Conservation (phyloP, 2,113 vertebrate genomes). For the Tragelaphus buxtoni region DNA sequence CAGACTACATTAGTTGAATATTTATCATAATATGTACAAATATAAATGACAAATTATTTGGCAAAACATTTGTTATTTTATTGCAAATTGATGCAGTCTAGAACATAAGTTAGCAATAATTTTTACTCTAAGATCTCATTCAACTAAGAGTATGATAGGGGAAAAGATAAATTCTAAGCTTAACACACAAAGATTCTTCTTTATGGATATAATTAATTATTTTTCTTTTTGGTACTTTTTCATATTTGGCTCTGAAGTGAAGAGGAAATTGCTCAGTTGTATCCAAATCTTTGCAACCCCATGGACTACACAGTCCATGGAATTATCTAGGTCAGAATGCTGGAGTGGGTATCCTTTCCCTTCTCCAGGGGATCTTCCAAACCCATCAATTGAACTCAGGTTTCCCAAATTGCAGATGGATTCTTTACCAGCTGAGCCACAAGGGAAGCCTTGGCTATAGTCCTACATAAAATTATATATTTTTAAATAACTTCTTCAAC, state of each 20-base stretch:
- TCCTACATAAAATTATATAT: not conserved
- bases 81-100: not conserved
- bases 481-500: not conserved
- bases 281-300: not conserved
- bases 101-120: not conserved
- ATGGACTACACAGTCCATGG: not conserved
- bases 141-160: not conserved
- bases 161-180: not conserved
- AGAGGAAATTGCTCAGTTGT: not conserved
- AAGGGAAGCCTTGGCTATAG: not conserved
- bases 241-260: not conserved
- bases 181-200: not conserved
- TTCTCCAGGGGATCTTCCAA: not conserved
- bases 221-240: not conserved
- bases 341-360: not conserved
- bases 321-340: not conserved
- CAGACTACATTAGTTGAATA: no score
- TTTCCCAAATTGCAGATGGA: not conserved
- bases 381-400: not conserved
- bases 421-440: not conserved
- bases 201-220: not conserved
- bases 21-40: no score
- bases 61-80: not conserved
- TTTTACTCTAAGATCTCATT: not conserved
- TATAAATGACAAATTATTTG: no score